Evolutionary conservation across 2,888 invertebrate genomes (phyloP), one percentile per base, ranked within the genome.

Genomic region (Cyclophora albipunctata): DNA sequence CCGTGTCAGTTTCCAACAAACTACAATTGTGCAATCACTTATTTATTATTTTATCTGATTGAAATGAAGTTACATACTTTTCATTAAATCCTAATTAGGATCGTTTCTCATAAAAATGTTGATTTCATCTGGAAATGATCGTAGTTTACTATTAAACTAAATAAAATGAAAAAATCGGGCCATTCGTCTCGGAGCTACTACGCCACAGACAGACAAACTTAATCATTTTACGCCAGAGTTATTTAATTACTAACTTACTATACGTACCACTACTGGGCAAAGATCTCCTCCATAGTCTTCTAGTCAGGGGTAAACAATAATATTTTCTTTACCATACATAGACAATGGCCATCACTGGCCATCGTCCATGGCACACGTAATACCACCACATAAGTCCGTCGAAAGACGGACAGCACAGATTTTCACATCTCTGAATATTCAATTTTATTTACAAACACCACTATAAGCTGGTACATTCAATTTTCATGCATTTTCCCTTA

Each of bases 401-500:
- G 66, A 57, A 60, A 64, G 66, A 63, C 54, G 71, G 72, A 74
- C 75, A 76, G 73, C 80, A 66, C 82, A 78, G 87, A 87, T 87
- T 87, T 84, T 71, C 71, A 58, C 77, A 81, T 77, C 70, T 76
- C 75, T 84, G 84, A 84, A 85, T 87, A 85, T 85, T 83, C 81
- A 84, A 86, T 87, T 84, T 81, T 83, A 79, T 82, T 81, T 76
- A 81, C 83, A 81, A 82, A 81, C 81, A 75, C 65, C 71, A 64
- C 66, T 66, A 59, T 64, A 71, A 74, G 75, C 71, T 76, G 71
- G 73, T 63, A 62, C 76, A 77, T 79, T 71, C 77, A 82, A 81
- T 77, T 81, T 84, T 80, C 75, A 78, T 75, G 65, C 63, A 53
- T 57, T 52, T 48, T 53, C 48, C 49, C 48, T 54, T 41, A 51